A percentile compares a stretch with the other conserved stretches of the same genome.
Conservation (phyloP, 2,113 vertebrate species). For the Reinhardtius hippoglossoides region DNA sequence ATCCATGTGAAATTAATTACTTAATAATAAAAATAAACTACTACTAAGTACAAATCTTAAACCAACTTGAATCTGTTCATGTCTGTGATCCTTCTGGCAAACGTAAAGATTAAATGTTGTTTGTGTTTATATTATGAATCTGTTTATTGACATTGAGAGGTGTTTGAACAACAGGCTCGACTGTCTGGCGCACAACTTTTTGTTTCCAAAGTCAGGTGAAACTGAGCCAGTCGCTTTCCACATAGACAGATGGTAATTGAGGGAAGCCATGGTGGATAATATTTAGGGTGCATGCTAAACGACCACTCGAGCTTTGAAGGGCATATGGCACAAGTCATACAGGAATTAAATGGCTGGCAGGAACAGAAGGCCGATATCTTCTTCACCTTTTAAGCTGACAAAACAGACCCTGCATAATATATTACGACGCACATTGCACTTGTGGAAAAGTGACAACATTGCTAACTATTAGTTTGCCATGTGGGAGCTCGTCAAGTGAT, state of each 20-base stretch:
- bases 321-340: constrained; percentile 72
- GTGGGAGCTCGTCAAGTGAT: constrained; percentile 36
- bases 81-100: neutral
- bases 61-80: neutral
- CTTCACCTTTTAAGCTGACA: constrained; percentile 65
- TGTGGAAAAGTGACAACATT: constrained; percentile 48
- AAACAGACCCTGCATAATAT: constrained; percentile 60
- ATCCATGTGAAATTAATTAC: neutral
- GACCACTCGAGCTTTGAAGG: constrained; percentile 70
- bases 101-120: neutral
- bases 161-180: neutral
- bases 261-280: constrained; percentile 59
- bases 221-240: constrained; percentile 17
- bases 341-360: constrained; percentile 66
- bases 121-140: neutral
- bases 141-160: constrained; percentile 10
- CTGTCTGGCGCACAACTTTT: constrained; percentile 34
- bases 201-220: constrained; percentile 60
- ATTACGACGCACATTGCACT: constrained; percentile 36
- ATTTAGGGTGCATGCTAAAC: constrained; percentile 69
- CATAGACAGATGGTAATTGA: constrained; percentile 70
- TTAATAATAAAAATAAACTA: neutral
- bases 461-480: constrained; percentile 42
- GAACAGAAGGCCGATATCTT: constrained; percentile 67
- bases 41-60: neutral